A percentile compares a stretch with the other conserved stretches of the same genome.
Conservation (phyloP, 2,113 vertebrate genomes). For the Channa argus region DNA sequence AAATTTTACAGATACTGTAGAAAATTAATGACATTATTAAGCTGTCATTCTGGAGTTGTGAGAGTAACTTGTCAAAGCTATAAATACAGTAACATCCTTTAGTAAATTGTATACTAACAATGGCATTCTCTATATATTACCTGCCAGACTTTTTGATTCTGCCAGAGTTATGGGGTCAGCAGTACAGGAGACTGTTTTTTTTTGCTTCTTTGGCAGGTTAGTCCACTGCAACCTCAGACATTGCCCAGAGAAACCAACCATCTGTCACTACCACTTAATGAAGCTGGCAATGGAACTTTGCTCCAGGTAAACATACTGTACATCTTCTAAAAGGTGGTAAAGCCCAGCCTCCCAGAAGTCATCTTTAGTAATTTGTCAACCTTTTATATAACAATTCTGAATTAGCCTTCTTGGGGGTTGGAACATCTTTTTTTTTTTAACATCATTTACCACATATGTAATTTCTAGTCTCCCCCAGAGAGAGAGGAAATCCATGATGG, state of each 20-base stretch:
- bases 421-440: not conserved
- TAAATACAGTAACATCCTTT: too few relatives aligned
- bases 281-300: slow-evolving; percentile 61
- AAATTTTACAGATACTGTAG: not conserved
- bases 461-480: not conserved
- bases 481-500: not conserved
- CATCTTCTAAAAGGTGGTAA: accelerated
- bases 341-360: not conserved
- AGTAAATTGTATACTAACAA: not conserved
- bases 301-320: slow-evolving; percentile 59
- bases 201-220: slow-evolving; percentile 48
- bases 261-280: slow-evolving; percentile 73
- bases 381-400: not conserved
- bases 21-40: not conserved
- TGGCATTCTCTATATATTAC: not conserved
- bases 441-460: not conserved
- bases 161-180: too few relatives aligned
- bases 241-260: slow-evolving; percentile 73
- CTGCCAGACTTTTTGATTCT: not conserved
- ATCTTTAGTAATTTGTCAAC: not conserved
- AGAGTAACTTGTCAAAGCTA: too few relatives aligned
- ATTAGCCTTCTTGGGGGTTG: not conserved
- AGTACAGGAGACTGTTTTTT: not conserved
- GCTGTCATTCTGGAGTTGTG: too few relatives aligned
- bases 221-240: slow-evolving; percentile 54